Base-by-base conservation (phyloP, 2,888 invertebrate genomes). In the Glyphotaelius pellucidus region DNA sequence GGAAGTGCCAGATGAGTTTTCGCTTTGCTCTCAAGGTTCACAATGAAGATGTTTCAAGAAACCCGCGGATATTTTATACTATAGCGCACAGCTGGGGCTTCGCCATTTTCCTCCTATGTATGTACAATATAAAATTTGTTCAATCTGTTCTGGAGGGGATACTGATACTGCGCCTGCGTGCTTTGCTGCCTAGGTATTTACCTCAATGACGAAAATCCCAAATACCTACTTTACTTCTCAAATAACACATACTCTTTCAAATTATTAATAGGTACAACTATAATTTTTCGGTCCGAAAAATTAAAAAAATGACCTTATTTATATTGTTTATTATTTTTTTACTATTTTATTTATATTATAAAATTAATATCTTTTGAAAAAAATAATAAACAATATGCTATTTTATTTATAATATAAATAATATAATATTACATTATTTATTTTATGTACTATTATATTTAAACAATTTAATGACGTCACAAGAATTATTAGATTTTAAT, bases 1-100 rank as follows among this genome's bases (percentile, higher is more conserved):
- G 90, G 86, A 90, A 90, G 80, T 85, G 86, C 79, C 80, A 89
- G 89, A 86, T 86, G 87, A 92, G 92, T 90, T 93, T 89, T 93
- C 92, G 80, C 80, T n/a, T 31, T 79, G 52, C n/a, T 85, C 84
- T 84, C 92, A 88, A 81, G 89, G 25, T 93, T 92, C 89, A 91
- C 91, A 92, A 91, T 93, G 92, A 93, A 90, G 91, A 90, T 89
- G 87, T 30, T 31, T 91, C 91, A 91, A 89, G 91, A 91, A 90
- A 87, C 87, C 38, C 86, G 86, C 92, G 86, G 92, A 90, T 88
- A 90, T 86, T 90, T 92, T 90, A 92, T 90, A 90, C 90, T 52
- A 19, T 67, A 80, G 35, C 47, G 85, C 11, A 11, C 85, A 38
- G 85, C 30, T n/a, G 85, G n/a, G 15, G 25, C 85, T n/a, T 31